Conservation (phyloP, 2,797 vertebrate genomes). For the Spinus olivaceus region DNA sequence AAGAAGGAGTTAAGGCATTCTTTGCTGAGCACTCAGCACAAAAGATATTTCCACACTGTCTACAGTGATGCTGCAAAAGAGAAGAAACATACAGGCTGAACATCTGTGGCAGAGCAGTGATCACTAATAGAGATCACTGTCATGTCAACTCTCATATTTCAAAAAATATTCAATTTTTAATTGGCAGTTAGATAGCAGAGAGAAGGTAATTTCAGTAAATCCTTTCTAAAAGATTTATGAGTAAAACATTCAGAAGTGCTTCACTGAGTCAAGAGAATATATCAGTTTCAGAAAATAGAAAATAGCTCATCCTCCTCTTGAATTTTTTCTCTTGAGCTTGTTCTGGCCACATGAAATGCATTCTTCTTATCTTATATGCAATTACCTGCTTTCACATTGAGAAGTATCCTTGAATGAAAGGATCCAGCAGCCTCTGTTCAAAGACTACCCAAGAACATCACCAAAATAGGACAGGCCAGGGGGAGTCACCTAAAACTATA, state of each 20-base stretch:
- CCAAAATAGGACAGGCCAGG: not conserved
- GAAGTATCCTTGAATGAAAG: not conserved
- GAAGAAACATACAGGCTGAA: not conserved
- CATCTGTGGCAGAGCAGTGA: not conserved
- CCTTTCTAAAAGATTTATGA: not conserved
- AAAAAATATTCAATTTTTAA: not conserved
- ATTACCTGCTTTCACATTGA: not conserved
- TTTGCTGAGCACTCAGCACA: constrained; percentile 92
- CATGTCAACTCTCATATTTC: not conserved
- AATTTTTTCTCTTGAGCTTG: not conserved
- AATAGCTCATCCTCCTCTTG: not conserved
- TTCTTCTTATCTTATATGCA: not conserved
- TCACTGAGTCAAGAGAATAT: not conserved
- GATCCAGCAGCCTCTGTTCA: not conserved
- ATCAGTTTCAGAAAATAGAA: not conserved
- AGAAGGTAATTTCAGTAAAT: not conserved
- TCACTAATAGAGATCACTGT: not conserved
- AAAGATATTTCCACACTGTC: constrained; percentile 98
- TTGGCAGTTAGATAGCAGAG: not conserved
- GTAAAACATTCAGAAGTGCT: not conserved
- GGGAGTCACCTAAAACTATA: not conserved
- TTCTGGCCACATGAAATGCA: not conserved
- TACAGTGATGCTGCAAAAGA: constrained; percentile 91
- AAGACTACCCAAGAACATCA: not conserved
- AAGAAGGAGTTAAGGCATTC: constrained; percentile 94